These are phyloP conservation scores for Drosophila glabriapex DNA, from an alignment of 2,888 invertebrate species.

Conservation along the genomic window DNA sequence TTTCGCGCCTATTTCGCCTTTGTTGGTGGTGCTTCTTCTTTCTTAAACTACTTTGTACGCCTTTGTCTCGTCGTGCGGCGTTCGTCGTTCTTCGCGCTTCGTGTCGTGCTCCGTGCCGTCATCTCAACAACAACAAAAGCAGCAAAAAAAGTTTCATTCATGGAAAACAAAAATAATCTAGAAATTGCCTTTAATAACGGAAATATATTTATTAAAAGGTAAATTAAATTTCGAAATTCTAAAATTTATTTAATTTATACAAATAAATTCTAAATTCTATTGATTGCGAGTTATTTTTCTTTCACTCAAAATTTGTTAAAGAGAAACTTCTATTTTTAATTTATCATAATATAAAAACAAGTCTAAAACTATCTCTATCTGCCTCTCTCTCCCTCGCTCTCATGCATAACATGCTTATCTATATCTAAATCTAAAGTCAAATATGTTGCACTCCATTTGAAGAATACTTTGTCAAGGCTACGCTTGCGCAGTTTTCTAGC, in stretches of 20 bases:
- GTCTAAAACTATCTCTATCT: neutral
- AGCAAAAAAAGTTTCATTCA: constrained; percentile 79
- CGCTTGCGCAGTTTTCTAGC: constrained; percentile 44
- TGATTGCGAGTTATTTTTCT: neutral
- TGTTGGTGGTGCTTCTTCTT: constrained; percentile 17
- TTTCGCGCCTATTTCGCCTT: constrained; percentile 71
- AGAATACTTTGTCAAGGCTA: constrained; percentile 49
- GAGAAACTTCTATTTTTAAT: neutral
- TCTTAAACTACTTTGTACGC: constrained; percentile 5
- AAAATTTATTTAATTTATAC: neutral
- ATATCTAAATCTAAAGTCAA: neutral
- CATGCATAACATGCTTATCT: constrained; percentile 17
- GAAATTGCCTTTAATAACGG: constrained; percentile 86
- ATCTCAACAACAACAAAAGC: constrained; percentile 14
- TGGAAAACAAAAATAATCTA: constrained; percentile 85
- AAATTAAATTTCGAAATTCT: constrained; percentile 51
- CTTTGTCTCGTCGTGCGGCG: neutral
- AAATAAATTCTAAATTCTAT: constrained; percentile 21
- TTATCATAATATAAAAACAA: constrained; percentile 20
- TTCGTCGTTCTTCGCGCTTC: constrained; percentile 26
- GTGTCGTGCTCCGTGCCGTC: constrained; percentile 37
- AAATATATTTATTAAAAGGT: constrained; percentile 85
- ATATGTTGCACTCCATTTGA: constrained; percentile 11
- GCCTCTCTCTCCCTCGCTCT: neutral
- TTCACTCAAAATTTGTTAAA: constrained; percentile 5